A percentile compares a stretch with the other conserved stretches of the same genome.
These are phyloP conservation scores for Bergia puertoricense DNA, from an alignment of 92 coral and sea anemone species.

Conservation along the genomic window DNA sequence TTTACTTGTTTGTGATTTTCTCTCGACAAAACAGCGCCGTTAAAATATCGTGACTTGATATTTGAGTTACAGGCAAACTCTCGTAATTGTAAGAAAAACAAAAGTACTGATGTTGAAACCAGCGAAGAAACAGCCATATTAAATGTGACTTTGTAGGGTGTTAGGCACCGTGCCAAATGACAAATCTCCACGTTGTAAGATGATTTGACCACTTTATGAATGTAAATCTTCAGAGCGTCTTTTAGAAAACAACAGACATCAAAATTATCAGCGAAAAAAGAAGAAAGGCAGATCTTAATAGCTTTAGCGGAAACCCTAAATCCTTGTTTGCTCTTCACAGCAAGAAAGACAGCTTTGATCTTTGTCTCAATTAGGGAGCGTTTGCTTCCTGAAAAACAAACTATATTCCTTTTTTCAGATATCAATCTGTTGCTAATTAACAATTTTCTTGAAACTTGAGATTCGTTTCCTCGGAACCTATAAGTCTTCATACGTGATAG, in stretches of 20 bases:
- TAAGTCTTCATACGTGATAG: neutral
- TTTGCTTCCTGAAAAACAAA: neutral
- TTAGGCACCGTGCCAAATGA: neutral
- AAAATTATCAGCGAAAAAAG: neutral
- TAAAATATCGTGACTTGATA: neutral
- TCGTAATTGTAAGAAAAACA: neutral
- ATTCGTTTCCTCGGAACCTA: neutral
- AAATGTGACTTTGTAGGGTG: neutral
- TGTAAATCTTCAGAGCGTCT: neutral
- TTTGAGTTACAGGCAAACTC: neutral
- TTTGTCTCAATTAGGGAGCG: neutral
- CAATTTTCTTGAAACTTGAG: neutral
- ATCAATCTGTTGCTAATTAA: neutral
- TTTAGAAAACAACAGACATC: neutral
- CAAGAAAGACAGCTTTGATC: neutral
- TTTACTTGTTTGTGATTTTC: neutral
- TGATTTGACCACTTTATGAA: neutral
- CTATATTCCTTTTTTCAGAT: neutral
- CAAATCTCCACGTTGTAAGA: neutral
- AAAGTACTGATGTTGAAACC: neutral
- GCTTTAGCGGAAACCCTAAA: constrained; percentile 14
- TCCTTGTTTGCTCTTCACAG: constrained; percentile 5
- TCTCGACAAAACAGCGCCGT: constrained; percentile 7
- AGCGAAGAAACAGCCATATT: neutral
- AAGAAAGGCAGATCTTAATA: neutral